These are phyloP conservation scores for Cariama cristata DNA, from an alignment of 2,113 vertebrate genomes.

Conservation along the genomic window DNA sequence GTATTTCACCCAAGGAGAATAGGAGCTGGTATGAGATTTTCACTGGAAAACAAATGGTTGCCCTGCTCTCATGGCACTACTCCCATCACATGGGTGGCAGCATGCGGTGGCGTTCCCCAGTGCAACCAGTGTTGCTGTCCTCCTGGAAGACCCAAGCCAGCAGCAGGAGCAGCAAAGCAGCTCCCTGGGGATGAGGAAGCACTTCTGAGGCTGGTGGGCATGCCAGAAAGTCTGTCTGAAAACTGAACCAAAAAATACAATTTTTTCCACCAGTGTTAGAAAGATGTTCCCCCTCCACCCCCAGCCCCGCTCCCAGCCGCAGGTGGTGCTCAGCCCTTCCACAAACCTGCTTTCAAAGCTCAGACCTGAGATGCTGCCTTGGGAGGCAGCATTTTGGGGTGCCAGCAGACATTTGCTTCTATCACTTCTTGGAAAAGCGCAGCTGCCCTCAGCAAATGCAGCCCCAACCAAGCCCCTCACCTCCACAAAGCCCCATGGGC, in stretches of 20 bases:
- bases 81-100: background rate
- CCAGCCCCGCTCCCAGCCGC: rapidly evolving
- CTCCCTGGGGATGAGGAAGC: background rate
- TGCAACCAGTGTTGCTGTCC: background rate
- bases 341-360: background rate
- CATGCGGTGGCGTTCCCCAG: rapidly evolving
- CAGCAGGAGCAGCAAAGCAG: background rate
- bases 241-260: rapidly evolving
- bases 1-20: background rate
- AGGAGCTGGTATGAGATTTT: background rate
- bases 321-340: background rate
- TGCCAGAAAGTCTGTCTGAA: background rate
- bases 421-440: background rate
- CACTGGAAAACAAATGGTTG: background rate
- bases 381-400: background rate
- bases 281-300: background rate
- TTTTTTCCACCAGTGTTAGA: background rate
- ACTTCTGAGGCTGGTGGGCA: background rate
- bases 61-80: background rate
- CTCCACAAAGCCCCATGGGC: background rate
- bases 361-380: background rate
- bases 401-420: background rate
- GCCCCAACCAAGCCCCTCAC: background rate
- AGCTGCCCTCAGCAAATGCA: rapidly evolving
- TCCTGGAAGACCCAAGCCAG: background rate